Evolutionary conservation across 2,113 vertebrate species (phyloP).

Genomic region (Marcusenius ussheri): DNA sequence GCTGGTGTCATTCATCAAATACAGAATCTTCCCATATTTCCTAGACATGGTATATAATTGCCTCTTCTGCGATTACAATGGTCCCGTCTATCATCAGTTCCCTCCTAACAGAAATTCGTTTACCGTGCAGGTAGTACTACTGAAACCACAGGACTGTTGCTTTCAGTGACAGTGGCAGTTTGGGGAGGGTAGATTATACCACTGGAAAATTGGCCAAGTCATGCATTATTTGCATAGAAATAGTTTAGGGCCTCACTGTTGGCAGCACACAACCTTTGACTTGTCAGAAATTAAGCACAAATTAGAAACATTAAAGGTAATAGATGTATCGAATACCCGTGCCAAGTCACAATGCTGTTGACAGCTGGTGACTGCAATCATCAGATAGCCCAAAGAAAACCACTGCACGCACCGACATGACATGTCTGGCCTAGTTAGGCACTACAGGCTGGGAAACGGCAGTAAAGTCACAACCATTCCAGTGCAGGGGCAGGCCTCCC

Average conservation of each 20-base stretch:
- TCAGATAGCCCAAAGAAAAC: not conserved
- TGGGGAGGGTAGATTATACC: not conserved
- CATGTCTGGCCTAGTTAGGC: not conserved
- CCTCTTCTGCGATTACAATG: not conserved
- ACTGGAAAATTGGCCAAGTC: not conserved
- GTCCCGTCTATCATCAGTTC: not conserved
- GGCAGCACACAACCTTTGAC: not conserved
- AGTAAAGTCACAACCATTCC: not conserved
- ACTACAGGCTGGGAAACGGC: not conserved
- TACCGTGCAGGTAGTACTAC: not conserved
- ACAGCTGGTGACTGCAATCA: not conserved
- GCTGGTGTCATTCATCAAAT: not conserved
- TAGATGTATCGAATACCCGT: not conserved
- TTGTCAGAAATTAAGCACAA: not conserved
- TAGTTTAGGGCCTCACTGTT: not conserved
- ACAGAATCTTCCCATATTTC: not conserved
- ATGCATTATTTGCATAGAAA: not conserved
- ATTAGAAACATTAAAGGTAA: conserved; percentile 15
- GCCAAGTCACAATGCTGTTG: not conserved
- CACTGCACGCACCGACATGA: not conserved
- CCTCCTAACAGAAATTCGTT: not conserved
- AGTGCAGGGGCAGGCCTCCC: not conserved
- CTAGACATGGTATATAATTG: not conserved
- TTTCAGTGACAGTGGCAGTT: not conserved
- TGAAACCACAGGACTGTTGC: not conserved